phyloP scores from a whole-genome alignment of 1,140 invertebrate species.

The Proctacanthus coquilletti region DNA sequence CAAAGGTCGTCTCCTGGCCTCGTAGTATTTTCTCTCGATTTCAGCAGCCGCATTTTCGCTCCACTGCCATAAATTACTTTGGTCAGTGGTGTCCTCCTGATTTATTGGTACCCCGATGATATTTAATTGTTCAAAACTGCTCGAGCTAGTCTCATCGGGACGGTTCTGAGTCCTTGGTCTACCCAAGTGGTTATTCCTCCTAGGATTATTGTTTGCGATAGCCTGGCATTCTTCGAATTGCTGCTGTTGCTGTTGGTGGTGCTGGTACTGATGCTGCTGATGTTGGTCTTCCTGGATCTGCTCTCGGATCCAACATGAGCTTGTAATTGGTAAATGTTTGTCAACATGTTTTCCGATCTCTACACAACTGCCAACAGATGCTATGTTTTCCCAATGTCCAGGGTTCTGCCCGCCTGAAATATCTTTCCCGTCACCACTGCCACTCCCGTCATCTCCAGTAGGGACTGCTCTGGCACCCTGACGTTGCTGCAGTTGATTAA shows the following conservation, averaged over 20 bases:
- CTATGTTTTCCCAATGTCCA: slow-evolving; percentile 4
- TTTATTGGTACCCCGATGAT: slow-evolving; percentile 1
- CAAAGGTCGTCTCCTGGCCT: not conserved
- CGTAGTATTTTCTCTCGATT: not conserved
- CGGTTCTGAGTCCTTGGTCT: no score
- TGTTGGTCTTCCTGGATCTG: not conserved
- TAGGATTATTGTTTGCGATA: no score
- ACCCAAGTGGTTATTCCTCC: no score
- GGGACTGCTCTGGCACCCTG: no score
- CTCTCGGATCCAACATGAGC: not conserved
- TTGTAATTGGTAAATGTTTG: not conserved
- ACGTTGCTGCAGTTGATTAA: no score
- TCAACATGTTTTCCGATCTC: not conserved
- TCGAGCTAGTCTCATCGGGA: slow-evolving; percentile 2
- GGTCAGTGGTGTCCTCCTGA: no score
- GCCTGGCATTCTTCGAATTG: no score
- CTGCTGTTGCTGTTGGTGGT: not conserved
- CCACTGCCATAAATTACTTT: no score
- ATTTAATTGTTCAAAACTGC: slow-evolving; percentile 6
- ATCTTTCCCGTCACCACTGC: no score
- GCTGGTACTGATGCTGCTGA: not conserved
- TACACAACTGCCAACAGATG: not conserved
- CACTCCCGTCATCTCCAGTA: no score
- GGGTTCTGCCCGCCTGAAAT: no score
- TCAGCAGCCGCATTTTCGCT: not conserved